A percentile compares a stretch with the other conserved stretches of the same genome.
phyloP scores from a whole-genome alignment of 1,140 invertebrate species.

The Whitmania pigra region DNA sequence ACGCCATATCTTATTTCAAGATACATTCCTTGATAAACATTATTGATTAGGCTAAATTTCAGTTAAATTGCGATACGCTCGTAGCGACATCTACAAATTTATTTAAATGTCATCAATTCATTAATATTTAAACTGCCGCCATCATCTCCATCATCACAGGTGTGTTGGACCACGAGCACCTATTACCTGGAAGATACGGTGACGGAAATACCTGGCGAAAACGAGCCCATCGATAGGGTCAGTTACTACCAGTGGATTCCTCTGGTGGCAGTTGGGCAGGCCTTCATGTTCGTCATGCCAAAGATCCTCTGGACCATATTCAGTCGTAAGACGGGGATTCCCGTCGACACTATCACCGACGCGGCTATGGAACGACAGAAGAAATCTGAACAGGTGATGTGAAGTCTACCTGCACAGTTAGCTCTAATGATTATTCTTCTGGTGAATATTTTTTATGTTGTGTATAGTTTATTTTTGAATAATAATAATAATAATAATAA shows the following conservation, averaged over 20 bases:
- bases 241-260: conserved; percentile 27
- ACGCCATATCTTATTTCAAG: no score
- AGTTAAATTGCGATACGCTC: no score
- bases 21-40: neutral
- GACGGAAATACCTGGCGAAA: conserved; percentile 39
- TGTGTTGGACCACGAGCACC: conserved; percentile 46
- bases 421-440: no score
- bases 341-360: conserved; percentile 16
- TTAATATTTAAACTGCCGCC: no score
- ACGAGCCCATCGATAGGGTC: conserved; percentile 36
- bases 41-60: neutral
- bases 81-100: no score
- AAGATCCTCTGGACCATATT: conserved; percentile 21
- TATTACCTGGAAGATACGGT: conserved; percentile 43
- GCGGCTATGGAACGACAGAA: conserved; percentile 16
- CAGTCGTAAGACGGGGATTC: conserved; percentile 1
- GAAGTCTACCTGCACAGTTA: no score
- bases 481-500: no score
- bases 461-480: no score
- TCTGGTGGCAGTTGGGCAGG: conserved; percentile 23
- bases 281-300: conserved; percentile 23
- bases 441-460: no score
- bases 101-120: no score
- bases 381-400: neutral
- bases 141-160: conserved; percentile 15